These are phyloP conservation scores for Heloderma charlesbogerti DNA, from an alignment of 2,113 vertebrate genomes.

Conservation along the genomic window DNA sequence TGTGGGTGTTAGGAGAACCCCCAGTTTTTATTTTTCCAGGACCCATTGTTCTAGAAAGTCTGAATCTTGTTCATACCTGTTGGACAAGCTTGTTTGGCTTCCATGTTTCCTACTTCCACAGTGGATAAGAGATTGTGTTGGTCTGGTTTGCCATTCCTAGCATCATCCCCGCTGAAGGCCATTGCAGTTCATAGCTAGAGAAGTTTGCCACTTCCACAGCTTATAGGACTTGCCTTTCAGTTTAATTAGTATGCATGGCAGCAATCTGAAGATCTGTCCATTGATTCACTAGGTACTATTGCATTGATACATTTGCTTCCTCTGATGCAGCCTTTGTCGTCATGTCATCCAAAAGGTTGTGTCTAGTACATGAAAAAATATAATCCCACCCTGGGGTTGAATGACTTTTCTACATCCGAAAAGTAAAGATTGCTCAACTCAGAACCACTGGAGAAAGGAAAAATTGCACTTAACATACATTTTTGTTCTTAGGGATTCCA, in stretches of 20 bases:
- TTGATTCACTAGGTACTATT: background rate
- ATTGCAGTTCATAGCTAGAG: background rate
- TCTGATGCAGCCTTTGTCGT: background rate
- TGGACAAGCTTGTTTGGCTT: background rate
- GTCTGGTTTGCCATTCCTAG: background rate
- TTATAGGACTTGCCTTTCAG: background rate
- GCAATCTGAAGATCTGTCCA: too few species aligned
- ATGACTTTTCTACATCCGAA: background rate
- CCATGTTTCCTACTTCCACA: background rate
- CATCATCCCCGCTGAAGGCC: background rate
- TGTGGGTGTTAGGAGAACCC: background rate
- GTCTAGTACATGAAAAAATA: background rate
- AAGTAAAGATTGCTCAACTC: background rate
- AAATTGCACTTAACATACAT: background rate
- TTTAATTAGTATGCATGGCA: background rate
- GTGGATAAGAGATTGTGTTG: background rate
- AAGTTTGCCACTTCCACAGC: background rate
- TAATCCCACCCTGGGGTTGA: background rate
- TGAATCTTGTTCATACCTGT: background rate
- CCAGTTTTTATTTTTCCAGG: background rate
- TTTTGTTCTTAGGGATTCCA: background rate
- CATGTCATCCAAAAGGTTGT: background rate
- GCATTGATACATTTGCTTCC: background rate
- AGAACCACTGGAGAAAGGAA: background rate
- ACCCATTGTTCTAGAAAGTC: background rate